phyloP scores from a whole-genome alignment of 2,797 vertebrate genomes.

The Gadopsis marmoratus region DNA sequence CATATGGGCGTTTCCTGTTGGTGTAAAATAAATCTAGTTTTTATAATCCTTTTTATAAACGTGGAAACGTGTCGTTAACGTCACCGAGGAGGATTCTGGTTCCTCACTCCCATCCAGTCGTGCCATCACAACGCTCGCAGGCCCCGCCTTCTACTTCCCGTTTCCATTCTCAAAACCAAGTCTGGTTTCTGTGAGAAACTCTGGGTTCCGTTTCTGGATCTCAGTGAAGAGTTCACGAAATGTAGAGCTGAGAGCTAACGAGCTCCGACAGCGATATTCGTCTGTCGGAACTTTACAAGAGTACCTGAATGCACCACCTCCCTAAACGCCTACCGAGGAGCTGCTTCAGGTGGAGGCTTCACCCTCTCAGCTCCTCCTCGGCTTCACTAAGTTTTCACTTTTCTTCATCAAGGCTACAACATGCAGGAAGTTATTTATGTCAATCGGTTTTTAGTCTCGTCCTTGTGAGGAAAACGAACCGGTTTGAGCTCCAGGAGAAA shows the following conservation, averaged over 20 bases:
- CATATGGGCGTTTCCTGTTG: slow-evolving; percentile 82
- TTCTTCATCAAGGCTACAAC: slow-evolving; percentile 81
- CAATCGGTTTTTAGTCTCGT: slow-evolving; percentile 83
- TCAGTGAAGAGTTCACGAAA: neutral
- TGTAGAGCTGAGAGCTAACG: neutral
- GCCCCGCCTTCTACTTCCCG: slow-evolving; percentile 70
- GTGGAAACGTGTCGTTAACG: slow-evolving; percentile 83
- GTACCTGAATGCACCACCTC: slow-evolving; percentile 1
- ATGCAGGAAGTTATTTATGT: slow-evolving; percentile 92
- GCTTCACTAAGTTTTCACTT: slow-evolving; percentile 55
- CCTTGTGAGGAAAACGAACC: neutral
- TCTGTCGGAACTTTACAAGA: too few species aligned
- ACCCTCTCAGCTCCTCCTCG: neutral
- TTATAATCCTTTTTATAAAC: slow-evolving; percentile 98
- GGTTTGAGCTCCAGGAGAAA: slow-evolving; percentile 6
- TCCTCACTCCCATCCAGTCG: slow-evolving; percentile 83
- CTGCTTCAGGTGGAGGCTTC: neutral
- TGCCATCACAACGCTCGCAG: slow-evolving; percentile 12
- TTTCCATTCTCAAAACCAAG: slow-evolving; percentile 69
- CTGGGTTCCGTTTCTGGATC: neutral
- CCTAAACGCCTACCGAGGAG: too few species aligned
- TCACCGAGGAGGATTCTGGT: slow-evolving; percentile 85
- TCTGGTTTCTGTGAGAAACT: neutral
- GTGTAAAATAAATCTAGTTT: slow-evolving; percentile 97
- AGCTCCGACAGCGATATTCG: neutral